A percentile compares a stretch with the other conserved stretches of the same genome.
phyloP scores from a whole-genome alignment of 2,113 vertebrate species.

The Cyanoliseus patagonus region DNA sequence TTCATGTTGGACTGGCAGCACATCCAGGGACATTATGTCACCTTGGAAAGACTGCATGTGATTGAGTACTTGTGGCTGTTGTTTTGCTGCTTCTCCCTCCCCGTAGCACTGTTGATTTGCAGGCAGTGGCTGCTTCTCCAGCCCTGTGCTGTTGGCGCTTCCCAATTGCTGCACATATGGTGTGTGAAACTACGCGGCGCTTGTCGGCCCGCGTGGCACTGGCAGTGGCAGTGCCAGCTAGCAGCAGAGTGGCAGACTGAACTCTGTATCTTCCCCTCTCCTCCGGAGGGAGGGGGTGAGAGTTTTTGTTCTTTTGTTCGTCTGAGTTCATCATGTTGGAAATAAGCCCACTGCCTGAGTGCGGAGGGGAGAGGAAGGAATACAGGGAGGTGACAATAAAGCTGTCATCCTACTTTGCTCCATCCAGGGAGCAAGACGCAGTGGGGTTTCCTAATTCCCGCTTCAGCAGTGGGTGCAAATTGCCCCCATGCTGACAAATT shows the following conservation, averaged over 20 bases:
- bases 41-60: not conserved
- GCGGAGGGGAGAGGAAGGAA: not conserved
- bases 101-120: accelerated
- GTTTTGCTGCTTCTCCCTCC: not conserved
- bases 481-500: accelerated
- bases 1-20: not conserved
- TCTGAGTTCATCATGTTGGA: not conserved
- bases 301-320: not conserved
- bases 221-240: not conserved
- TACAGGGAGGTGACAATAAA: not conserved
- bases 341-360: not conserved
- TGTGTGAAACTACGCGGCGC: not conserved
- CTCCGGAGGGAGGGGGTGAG: not conserved
- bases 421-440: not conserved
- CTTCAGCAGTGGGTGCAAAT: not conserved
- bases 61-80: not conserved
- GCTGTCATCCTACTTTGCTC: not conserved
- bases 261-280: not conserved
- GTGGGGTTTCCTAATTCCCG: not conserved
- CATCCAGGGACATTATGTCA: not conserved
- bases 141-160: not conserved
- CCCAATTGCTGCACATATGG: not conserved
- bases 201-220: not conserved
- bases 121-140: not conserved
- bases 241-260: not conserved